Evolutionary conservation across 2,113 vertebrate genomes (phyloP).

Genomic region (Vidua macroura): DNA sequence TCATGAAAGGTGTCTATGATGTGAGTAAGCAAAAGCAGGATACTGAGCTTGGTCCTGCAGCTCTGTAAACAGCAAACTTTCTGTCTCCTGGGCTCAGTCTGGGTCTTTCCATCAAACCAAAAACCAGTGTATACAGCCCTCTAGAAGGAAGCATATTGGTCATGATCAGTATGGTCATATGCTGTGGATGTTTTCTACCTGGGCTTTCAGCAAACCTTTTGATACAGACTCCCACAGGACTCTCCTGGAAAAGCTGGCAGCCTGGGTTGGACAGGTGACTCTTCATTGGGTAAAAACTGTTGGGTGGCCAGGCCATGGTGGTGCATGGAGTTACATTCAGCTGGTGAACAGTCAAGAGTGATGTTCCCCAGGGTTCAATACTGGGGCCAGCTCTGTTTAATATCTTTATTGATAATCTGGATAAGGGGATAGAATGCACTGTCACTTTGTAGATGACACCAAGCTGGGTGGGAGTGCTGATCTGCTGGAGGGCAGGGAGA

Average conservation of each 20-base stretch:
- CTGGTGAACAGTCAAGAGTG: too few species aligned
- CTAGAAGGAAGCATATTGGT: not conserved
- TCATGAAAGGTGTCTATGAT: not conserved
- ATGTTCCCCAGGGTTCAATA: not conserved
- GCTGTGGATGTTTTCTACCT: not conserved
- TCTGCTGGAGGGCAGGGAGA: not conserved
- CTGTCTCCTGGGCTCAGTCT: not conserved
- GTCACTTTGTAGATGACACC: not conserved
- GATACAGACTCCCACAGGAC: not conserved
- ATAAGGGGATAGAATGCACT: not conserved
- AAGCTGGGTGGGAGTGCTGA: accelerated
- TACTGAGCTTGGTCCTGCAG: not conserved
- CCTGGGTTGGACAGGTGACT: not conserved
- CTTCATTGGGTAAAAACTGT: not conserved
- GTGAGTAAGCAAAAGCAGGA: not conserved
- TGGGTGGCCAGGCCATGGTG: too few species aligned
- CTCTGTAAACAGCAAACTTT: not conserved
- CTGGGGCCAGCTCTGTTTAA: not conserved
- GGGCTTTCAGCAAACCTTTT: not conserved
- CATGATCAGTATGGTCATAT: not conserved
- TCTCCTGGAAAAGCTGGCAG: not conserved
- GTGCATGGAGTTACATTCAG: not conserved
- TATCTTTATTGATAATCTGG: not conserved
- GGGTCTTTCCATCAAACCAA: not conserved
- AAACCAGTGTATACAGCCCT: not conserved